phyloP scores from a whole-genome alignment of 23 tunicate genomes.

The Botrylloides violaceus region DNA sequence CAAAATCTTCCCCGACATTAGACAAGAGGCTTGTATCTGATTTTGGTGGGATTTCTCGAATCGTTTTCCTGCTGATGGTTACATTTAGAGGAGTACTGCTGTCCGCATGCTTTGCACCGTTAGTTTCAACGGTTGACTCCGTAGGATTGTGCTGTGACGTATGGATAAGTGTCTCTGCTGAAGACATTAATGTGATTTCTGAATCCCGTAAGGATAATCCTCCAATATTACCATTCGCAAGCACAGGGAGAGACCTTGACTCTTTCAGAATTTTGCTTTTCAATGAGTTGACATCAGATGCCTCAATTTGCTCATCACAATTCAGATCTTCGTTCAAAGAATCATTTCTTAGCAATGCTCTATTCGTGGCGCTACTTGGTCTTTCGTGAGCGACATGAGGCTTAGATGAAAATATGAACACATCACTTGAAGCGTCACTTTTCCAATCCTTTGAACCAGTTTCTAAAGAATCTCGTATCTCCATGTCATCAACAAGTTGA shows the following conservation, averaged over 20 bases:
- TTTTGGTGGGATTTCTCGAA: conserved; percentile 37
- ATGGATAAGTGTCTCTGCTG: neutral
- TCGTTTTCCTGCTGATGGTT: conserved; percentile 26
- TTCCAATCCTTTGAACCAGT: neutral
- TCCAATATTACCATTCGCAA: neutral
- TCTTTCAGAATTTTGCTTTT: neutral
- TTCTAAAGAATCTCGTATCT: neutral
- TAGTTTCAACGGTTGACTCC: neutral
- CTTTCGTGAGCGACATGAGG: conserved; percentile 16
- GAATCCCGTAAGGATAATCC: neutral
- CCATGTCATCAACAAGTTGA: conserved; percentile 11
- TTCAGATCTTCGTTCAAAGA: neutral
- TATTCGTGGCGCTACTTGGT: neutral
- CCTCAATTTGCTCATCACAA: neutral
- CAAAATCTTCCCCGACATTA: neutral
- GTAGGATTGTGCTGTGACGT: neutral
- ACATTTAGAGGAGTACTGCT: conserved; percentile 35
- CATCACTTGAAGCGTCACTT: neutral
- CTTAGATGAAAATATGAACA: conserved; percentile 16
- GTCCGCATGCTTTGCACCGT: neutral
- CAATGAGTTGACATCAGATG: neutral
- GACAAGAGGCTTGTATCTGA: conserved; percentile 4
- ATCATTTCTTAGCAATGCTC: neutral
- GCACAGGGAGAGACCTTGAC: neutral
- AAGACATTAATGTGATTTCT: neutral